Conservation (phyloP, 2,888 invertebrate genomes). For the Dugesia japonica region DNA sequence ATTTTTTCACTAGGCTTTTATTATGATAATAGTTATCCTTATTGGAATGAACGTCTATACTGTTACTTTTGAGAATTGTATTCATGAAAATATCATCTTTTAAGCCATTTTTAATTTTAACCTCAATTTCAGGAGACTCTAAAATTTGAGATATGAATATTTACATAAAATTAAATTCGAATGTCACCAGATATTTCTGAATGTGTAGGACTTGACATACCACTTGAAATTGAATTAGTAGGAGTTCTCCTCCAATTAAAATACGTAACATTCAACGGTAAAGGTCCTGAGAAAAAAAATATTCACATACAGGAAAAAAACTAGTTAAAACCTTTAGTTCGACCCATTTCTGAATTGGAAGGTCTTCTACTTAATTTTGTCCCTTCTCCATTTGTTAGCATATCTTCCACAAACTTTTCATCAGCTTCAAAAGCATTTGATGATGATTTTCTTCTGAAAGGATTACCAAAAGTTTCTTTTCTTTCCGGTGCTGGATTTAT, state of each 20-base stretch:
- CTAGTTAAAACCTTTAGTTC: neutral
- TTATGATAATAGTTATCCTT: neutral
- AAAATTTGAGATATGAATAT: neutral
- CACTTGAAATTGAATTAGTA: neutral
- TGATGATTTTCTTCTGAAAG: slow-evolving; percentile 27
- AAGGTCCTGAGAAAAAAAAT: slow-evolving; percentile 20
- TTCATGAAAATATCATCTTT: neutral
- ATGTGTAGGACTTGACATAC: neutral
- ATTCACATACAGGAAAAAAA: too few species aligned
- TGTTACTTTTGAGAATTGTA: neutral
- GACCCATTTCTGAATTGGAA: slow-evolving; percentile 3
- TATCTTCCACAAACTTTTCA: slow-evolving; percentile 33
- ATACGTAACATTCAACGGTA: slow-evolving; percentile 24
- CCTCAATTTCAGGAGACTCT: neutral
- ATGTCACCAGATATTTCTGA: neutral
- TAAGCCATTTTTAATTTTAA: neutral
- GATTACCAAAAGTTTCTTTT: slow-evolving; percentile 33
- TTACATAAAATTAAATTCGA: neutral
- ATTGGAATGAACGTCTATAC: neutral
- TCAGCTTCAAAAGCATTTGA: slow-evolving; percentile 25
- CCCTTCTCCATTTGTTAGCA: neutral
- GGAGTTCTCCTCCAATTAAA: slow-evolving; percentile 27
- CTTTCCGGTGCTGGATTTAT: slow-evolving; percentile 30
- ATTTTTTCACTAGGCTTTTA: neutral
- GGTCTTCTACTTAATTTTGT: neutral